Conservation (phyloP, 2,888 invertebrate species). For the Ptychoptera albimana region DNA sequence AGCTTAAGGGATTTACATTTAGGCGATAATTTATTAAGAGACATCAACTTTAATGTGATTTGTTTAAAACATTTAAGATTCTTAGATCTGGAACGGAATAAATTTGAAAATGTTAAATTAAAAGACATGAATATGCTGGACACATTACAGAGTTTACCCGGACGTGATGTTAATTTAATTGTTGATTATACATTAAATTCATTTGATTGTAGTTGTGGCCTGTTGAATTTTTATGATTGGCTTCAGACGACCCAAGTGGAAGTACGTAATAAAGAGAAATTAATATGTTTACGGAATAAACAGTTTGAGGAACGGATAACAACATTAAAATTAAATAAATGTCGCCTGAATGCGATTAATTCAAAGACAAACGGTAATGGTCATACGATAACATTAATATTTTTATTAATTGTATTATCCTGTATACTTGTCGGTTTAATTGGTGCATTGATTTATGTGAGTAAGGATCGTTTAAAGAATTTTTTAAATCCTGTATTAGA, state of each 20-base stretch:
- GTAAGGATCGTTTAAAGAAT: slow-evolving; percentile 39
- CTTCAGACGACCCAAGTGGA: slow-evolving; percentile 41
- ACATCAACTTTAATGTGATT: slow-evolving; percentile 45
- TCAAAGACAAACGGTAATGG: slow-evolving; percentile 17
- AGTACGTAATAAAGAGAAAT: slow-evolving; percentile 37
- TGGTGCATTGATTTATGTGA: slow-evolving; percentile 42
- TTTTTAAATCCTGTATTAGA: slow-evolving; percentile 45
- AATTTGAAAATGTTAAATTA: slow-evolving; percentile 38
- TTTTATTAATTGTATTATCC: slow-evolving; percentile 36
- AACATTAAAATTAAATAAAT: slow-evolving; percentile 20
- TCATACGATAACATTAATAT: slow-evolving; percentile 27
- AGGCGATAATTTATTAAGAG: slow-evolving; percentile 44
- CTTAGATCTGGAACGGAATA: slow-evolving; percentile 51
- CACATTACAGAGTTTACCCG: slow-evolving; percentile 29
- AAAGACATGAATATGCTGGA: slow-evolving; percentile 42
- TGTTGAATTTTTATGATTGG: slow-evolving; percentile 46
- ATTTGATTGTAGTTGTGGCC: slow-evolving; percentile 49
- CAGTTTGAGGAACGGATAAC: slow-evolving; percentile 17
- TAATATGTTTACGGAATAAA: slow-evolving; percentile 34
- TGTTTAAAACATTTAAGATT: slow-evolving; percentile 49
- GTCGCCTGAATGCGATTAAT: slow-evolving; percentile 14
- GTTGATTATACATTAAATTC: slow-evolving; percentile 51
- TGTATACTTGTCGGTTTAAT: slow-evolving; percentile 38
- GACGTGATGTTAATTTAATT: slow-evolving; percentile 32
- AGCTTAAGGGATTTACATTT: slow-evolving; percentile 49